Conservation (phyloP, 2,113 vertebrate genomes). For the Aspiorhynchus laticeps region DNA sequence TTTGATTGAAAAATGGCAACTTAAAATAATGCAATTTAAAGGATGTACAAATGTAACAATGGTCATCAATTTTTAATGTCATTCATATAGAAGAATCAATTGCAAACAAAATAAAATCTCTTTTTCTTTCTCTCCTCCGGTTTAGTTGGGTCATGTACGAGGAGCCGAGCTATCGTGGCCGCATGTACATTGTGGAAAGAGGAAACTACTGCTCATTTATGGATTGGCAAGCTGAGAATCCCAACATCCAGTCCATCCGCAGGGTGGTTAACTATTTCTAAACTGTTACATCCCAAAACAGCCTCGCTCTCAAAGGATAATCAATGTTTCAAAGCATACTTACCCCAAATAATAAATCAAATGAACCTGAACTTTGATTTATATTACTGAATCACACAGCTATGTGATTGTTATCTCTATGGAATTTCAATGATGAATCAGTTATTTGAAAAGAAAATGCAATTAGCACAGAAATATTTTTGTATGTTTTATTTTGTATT, state of each 20-base stretch:
- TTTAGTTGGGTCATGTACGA: conserved; percentile 92
- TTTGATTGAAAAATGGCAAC: background rate
- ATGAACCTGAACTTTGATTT: background rate
- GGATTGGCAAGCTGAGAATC: conserved; percentile 85
- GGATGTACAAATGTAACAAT: background rate
- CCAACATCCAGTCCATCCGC: conserved; percentile 88
- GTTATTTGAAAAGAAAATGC: conserved; percentile 25
- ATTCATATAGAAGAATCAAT: background rate
- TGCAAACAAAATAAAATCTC: background rate
- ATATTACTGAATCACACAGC: background rate
- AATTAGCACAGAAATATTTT: conserved; percentile 7
- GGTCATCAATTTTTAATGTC: background rate
- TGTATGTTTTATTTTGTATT: conserved; percentile 40
- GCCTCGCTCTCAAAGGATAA: background rate
- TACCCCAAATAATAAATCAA: background rate
- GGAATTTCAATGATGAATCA: conserved; percentile 16
- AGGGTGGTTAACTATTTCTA: conserved; percentile 91
- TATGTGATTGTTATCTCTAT: background rate
- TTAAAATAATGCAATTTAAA: background rate
- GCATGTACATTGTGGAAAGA: conserved; percentile 90
- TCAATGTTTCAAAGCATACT: background rate
- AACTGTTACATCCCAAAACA: conserved; percentile 31
- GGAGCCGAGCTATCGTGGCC: conserved; percentile 90
- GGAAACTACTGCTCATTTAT: conserved; percentile 84
- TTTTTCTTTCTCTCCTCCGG: background rate